Evolutionary conservation across 2,888 invertebrate genomes (phyloP).

Genomic region (Cetonia aurata): DNA sequence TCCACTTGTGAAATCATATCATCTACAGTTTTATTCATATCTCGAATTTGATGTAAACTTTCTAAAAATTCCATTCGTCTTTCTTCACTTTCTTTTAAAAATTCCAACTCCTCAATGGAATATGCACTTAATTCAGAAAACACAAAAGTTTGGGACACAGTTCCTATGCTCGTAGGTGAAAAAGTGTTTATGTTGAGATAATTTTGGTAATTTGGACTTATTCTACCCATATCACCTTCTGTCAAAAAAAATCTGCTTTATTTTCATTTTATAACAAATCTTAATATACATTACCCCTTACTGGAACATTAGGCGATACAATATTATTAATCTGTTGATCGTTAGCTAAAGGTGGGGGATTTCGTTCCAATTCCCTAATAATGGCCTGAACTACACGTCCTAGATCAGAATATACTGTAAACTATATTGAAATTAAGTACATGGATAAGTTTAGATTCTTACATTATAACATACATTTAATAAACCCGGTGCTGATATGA

Average conservation of each 20-base stretch:
- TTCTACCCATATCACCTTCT: slow-evolving; percentile 58
- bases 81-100: slow-evolving; percentile 78
- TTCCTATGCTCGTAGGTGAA: slow-evolving; percentile 54
- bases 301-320: slow-evolving; percentile 55
- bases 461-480: slow-evolving; percentile 71
- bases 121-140: slow-evolving; percentile 70
- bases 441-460: slow-evolving; percentile 3
- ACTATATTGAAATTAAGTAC: slow-evolving; percentile 65
- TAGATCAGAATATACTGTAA: slow-evolving; percentile 82
- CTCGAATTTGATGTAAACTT: slow-evolving; percentile 75
- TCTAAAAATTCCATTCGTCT: slow-evolving; percentile 81
- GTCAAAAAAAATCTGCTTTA: slow-evolving; percentile 48
- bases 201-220: slow-evolving; percentile 60
- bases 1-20: slow-evolving; percentile 81
- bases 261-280: neutral
- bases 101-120: slow-evolving; percentile 76
- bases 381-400: slow-evolving; percentile 86
- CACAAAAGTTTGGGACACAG: slow-evolving; percentile 57
- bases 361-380: slow-evolving; percentile 81
- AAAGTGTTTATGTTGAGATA: slow-evolving; percentile 54
- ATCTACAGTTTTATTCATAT: slow-evolving; percentile 78
- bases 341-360: slow-evolving; percentile 67
- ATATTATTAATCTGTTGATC: slow-evolving; percentile 51
- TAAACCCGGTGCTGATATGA: slow-evolving; percentile 80
- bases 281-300: slow-evolving; percentile 42